phyloP scores from a whole-genome alignment of 2,113 vertebrate species.

The Helogale parvula region DNA sequence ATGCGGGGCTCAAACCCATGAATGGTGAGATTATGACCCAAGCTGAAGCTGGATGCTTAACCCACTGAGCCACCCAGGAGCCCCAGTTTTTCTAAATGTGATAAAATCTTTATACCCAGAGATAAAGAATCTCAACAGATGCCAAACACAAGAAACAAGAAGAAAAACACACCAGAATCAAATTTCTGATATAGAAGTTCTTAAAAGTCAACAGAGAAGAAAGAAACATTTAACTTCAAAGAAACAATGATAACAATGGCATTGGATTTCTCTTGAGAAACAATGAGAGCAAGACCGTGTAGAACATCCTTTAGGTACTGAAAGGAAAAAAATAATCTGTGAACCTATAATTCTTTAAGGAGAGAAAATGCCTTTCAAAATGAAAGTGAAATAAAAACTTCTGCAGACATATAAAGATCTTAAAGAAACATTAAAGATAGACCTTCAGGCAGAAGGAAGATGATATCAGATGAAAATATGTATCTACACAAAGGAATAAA shows the following conservation, averaged over 20 bases:
- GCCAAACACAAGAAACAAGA: neutral
- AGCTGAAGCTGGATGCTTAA: too few species aligned
- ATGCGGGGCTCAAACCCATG: too few species aligned
- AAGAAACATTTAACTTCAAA: neutral
- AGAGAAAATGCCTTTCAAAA: neutral
- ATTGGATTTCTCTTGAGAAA: neutral
- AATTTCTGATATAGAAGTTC: neutral
- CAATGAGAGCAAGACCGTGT: neutral
- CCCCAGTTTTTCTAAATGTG: neutral
- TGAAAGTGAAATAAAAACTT: neutral
- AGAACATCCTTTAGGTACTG: neutral
- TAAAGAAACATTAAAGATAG: neutral
- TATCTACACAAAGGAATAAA: neutral
- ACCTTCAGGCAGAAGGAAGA: neutral
- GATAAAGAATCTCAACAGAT: neutral
- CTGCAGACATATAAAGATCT: neutral
- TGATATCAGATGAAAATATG: neutral
- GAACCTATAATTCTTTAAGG: neutral
- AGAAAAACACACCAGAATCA: neutral
- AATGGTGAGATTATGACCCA: too few species aligned
- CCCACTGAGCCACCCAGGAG: too few species aligned
- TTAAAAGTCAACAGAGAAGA: neutral
- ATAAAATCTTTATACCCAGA: neutral
- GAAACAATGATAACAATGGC: neutral
- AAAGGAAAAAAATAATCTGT: neutral